Evolutionary conservation across 2,797 vertebrate genomes (phyloP).

Genomic region (Molothrus aeneus): DNA sequence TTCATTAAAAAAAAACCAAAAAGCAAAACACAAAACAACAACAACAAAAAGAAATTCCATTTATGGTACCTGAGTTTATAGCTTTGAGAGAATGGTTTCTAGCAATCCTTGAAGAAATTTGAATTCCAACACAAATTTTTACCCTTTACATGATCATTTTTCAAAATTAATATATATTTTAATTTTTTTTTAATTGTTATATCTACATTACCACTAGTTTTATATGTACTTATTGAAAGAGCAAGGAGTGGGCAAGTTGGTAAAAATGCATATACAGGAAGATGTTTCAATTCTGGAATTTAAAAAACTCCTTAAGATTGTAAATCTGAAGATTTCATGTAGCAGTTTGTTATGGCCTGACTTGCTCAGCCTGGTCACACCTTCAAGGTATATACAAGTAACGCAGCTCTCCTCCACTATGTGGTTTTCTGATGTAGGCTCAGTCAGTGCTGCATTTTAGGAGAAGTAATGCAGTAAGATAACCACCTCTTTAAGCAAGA

Average conservation of each 20-base stretch:
- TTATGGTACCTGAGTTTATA: neutral
- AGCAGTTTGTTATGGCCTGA: neutral
- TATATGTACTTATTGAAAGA: neutral
- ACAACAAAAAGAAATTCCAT: neutral
- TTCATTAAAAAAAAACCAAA: neutral
- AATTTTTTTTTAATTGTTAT: neutral
- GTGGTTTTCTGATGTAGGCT: neutral
- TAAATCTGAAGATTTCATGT: neutral
- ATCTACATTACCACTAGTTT: neutral
- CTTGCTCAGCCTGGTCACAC: neutral
- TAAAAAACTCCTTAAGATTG: neutral
- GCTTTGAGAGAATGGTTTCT: neutral
- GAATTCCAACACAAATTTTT: neutral
- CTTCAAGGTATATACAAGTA: fast-evolving
- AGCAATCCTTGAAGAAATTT: neutral
- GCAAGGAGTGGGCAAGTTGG: neutral
- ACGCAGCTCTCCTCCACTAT: fast-evolving
- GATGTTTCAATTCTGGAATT: neutral
- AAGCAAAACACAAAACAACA: neutral
- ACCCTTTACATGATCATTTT: neutral
- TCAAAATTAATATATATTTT: neutral
- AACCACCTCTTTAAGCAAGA: neutral
- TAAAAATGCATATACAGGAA: neutral
- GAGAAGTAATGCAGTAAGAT: neutral
- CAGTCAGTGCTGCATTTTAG: neutral